phyloP scores from a whole-genome alignment of 2,888 invertebrate genomes.

The Aethes cnicana region DNA sequence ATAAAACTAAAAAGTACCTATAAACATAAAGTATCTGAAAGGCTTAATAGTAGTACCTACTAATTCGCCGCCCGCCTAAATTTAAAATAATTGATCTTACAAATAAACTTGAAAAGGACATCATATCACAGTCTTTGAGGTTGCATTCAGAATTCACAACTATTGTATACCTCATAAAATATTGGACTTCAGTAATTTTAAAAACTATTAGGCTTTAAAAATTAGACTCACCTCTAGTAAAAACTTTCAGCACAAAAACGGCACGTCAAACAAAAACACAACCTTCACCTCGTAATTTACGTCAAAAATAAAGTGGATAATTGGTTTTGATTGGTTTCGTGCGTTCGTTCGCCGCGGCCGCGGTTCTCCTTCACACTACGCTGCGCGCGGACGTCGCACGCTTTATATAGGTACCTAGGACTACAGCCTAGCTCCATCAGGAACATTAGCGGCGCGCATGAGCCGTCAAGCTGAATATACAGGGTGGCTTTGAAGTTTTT shows the following conservation, averaged over 20 bases:
- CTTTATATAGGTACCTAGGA: constrained; percentile 66
- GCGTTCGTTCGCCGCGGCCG: constrained; percentile 37
- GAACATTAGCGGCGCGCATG: constrained; percentile 57
- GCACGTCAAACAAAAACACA: constrained; percentile 40
- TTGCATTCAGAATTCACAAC: no score
- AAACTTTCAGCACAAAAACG: constrained; percentile 37
- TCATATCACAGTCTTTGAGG: no score
- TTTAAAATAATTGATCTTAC: no score
- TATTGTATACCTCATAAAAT: no score
- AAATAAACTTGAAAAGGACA: no score
- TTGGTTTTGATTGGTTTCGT: constrained; percentile 28
- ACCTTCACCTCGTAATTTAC: constrained; percentile 36
- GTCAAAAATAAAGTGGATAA: constrained; percentile 11
- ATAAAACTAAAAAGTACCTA: no score
- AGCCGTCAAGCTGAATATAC: constrained; percentile 51
- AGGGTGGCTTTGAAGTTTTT: no score
- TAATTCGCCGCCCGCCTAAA: no score
- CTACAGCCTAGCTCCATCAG: constrained; percentile 52
- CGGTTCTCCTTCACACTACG: constrained; percentile 58
- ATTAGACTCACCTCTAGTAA: constrained; percentile 28
- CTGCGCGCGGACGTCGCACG: constrained; percentile 53
- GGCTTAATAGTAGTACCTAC: no score
- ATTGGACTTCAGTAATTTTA: no score
- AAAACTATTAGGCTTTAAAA: no score
- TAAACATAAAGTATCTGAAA: no score